A percentile compares a stretch with the other conserved stretches of the same genome.
phyloP scores from a whole-genome alignment of 2,888 invertebrate genomes.

The Eugnorisma glareosa region DNA sequence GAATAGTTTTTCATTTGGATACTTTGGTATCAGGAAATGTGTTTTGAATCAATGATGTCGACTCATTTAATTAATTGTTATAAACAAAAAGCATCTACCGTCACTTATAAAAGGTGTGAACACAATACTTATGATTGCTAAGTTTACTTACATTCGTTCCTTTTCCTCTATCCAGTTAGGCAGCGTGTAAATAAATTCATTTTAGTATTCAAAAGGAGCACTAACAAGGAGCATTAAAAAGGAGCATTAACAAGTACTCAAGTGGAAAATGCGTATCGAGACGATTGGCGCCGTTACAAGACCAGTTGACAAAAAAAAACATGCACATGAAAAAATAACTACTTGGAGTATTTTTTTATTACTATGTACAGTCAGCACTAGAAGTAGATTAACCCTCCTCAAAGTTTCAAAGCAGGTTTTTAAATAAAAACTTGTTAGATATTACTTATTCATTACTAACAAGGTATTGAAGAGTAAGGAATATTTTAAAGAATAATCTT shows the following conservation, averaged over 20 bases:
- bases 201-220: constrained; percentile 61
- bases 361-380: too few species aligned
- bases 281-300: background rate
- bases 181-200: constrained; percentile 77
- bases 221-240: constrained; percentile 53
- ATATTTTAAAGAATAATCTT: too few species aligned
- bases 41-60: background rate
- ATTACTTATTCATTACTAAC: too few species aligned
- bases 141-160: constrained; percentile 69
- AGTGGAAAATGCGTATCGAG: constrained; percentile 15
- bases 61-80: background rate
- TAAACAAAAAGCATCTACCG: background rate
- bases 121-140: constrained; percentile 21
- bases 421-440: too few species aligned
- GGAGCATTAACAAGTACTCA: constrained; percentile 7
- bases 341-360: background rate
- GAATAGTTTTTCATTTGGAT: background rate
- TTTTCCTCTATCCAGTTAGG: constrained; percentile 67
- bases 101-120: background rate
- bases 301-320: constrained; percentile 18
- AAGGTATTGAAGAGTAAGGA: too few species aligned
- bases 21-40: background rate
- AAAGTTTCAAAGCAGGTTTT: too few species aligned
- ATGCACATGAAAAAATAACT: constrained; percentile 16
- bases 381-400: too few species aligned